These are phyloP conservation scores for Eilema depressum DNA, from an alignment of 2,888 invertebrate species.

Conservation along the genomic window DNA sequence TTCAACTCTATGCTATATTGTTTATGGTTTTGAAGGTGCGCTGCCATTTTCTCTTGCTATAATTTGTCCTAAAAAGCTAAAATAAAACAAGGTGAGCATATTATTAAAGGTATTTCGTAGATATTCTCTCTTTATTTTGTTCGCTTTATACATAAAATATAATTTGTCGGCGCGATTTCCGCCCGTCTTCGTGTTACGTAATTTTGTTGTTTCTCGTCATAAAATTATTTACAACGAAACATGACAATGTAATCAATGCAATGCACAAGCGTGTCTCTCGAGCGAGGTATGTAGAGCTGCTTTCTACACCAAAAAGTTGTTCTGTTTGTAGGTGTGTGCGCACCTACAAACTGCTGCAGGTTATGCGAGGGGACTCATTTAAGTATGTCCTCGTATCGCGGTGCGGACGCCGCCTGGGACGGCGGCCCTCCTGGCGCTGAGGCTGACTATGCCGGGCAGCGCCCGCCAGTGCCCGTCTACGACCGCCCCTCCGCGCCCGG, in stretches of 20 bases:
- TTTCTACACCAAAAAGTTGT: slow-evolving; percentile 89
- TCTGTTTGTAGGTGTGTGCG: slow-evolving; percentile 90
- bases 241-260: slow-evolving; percentile 63
- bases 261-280: slow-evolving; percentile 71
- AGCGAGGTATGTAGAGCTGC: slow-evolving; percentile 78
- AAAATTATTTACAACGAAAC: slow-evolving; percentile 71
- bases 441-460: slow-evolving; percentile 79
- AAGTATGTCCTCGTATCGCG: slow-evolving; percentile 84
- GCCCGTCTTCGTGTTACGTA: slow-evolving; percentile 79
- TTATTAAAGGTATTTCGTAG: slow-evolving; percentile 66
- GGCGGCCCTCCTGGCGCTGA: slow-evolving; percentile 86
- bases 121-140: slow-evolving; percentile 50
- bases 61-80: slow-evolving; percentile 62
- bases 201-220: slow-evolving; percentile 81
- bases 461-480: slow-evolving; percentile 64
- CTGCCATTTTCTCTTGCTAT: slow-evolving; percentile 81
- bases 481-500: slow-evolving; percentile 55
- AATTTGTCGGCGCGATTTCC: slow-evolving; percentile 59
- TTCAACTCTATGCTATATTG: slow-evolving; percentile 52
- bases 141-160: slow-evolving; percentile 66
- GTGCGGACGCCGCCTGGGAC: slow-evolving; percentile 81
- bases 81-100: slow-evolving; percentile 80
- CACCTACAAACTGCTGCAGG: slow-evolving; percentile 87
- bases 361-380: slow-evolving; percentile 81
- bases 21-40: slow-evolving; percentile 71